These are phyloP conservation scores for Loxodonta africana DNA, from an alignment of 2,113 vertebrate species.

Conservation along the genomic window DNA sequence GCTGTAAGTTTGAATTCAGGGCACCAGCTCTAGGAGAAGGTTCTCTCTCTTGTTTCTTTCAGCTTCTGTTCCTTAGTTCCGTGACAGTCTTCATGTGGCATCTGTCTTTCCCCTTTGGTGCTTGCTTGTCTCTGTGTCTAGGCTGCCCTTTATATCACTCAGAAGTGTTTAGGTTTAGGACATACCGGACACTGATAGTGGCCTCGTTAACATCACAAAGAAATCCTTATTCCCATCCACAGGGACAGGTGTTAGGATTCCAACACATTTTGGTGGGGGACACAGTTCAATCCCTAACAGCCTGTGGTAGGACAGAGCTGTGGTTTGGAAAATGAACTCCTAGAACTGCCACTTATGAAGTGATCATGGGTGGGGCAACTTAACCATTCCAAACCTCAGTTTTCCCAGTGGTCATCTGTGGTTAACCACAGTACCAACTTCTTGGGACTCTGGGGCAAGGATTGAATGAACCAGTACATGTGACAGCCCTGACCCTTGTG, in stretches of 20 bases:
- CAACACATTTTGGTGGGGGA: not conserved
- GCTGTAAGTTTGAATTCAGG: not conserved
- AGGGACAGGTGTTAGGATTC: not conserved
- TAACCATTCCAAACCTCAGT: not conserved
- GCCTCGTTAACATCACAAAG: not conserved
- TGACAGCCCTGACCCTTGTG: not conserved
- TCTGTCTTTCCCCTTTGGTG: not conserved
- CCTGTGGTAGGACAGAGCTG: not conserved
- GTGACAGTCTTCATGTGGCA: not conserved
- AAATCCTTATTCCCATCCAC: not conserved
- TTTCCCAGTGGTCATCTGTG: not conserved
- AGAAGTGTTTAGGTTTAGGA: not conserved
- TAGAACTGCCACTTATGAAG: too few relatives aligned
- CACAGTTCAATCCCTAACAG: not conserved
- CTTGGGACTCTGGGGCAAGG: not conserved
- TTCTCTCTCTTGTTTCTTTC: not conserved
- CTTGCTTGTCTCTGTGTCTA: not conserved
- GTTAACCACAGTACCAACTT: not conserved
- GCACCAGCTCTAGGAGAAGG: not conserved
- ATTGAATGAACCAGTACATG: accelerated
- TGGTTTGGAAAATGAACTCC: not conserved
- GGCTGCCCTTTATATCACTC: not conserved
- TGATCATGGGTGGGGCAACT: not conserved
- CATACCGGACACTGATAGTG: not conserved
- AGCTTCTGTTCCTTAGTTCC: not conserved